A percentile compares a stretch with the other conserved stretches of the same genome.
Conservation (phyloP, 2,113 vertebrate genomes). For the Athene noctua region DNA sequence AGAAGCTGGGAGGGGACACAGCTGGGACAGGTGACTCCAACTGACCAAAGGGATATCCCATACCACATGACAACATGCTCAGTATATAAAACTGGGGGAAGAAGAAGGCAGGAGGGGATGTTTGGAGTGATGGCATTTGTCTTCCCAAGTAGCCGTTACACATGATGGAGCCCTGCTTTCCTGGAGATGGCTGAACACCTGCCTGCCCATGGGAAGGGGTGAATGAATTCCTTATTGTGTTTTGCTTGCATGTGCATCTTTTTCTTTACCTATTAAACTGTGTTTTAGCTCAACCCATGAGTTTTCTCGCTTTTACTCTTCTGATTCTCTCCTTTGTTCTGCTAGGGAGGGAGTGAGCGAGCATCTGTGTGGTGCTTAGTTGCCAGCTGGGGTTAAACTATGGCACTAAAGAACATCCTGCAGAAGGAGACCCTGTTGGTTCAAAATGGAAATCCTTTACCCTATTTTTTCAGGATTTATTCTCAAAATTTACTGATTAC, state of each 20-base stretch:
- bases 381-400: background rate
- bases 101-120: rapidly evolving
- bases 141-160: background rate
- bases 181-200: background rate
- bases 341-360: rapidly evolving
- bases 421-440: background rate
- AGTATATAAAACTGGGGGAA: background rate
- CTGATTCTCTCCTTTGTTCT: rapidly evolving
- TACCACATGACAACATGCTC: background rate
- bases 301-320: background rate
- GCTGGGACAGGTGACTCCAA: background rate
- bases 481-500: background rate
- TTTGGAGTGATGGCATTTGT: background rate
- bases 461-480: background rate
- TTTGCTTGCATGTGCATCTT: background rate
- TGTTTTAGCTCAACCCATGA: background rate
- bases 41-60: background rate
- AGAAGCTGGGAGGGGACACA: background rate
- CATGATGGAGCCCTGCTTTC: background rate
- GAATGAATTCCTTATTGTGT: background rate
- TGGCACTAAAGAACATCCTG: background rate
- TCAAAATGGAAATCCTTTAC: background rate
- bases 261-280: background rate
- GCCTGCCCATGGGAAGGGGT: background rate
- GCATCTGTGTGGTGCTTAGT: rapidly evolving